Evolutionary conservation across 2,113 vertebrate genomes (phyloP), one percentile per base, ranked within the genome.

Genomic region (Tenebrosternarchus preto): DNA sequence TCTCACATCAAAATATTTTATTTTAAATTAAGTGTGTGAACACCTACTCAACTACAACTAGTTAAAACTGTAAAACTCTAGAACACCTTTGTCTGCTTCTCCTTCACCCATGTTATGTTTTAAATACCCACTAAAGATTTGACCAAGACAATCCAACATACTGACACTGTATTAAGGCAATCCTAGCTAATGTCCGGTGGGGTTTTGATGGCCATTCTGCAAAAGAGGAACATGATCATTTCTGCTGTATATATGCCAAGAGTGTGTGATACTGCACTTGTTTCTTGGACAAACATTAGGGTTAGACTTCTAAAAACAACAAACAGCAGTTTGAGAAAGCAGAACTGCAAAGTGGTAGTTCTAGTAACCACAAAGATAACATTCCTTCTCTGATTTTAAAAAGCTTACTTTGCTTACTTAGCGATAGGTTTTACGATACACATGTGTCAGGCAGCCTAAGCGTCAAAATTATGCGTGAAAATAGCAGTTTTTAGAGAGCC

Each of bases 161-260:
- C 7, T 82, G 73, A 56, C 74, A 77, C 46, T 7, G 4, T 11
- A 24, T 55, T 69, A 5, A 64, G 1, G 33, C 53, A 75, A 0
- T 55, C 56, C 81, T 78, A 85, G 43, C 76, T 82, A 77, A 82
- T 83, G 39, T 85, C 84, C 74, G 84, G 80, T 19, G 80, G 79
- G 0, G 74, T 76, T 80, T 82, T 73, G 68, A 68, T 81, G 39
- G 85, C 84, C 91, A 92, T 91, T 86, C 92, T 93, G 85, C 64
- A 85, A 84, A 86, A 76, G 25, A 64, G 70, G 64, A 76, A 78
- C 17, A 43, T 0, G 27, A n/a, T 12, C 39, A 1, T 56, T 9
- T 56, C 31, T 16, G 7, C 36, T 36, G 5, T 20, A 66, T 29
- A 74, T 15, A 59, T 60, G 20, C 43, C 43, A 50, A 50, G 43